A percentile compares a stretch with the other conserved stretches of the same genome.
phyloP scores from a whole-genome alignment of 2,113 vertebrate species.

The Onychorhynchus coronatus region DNA sequence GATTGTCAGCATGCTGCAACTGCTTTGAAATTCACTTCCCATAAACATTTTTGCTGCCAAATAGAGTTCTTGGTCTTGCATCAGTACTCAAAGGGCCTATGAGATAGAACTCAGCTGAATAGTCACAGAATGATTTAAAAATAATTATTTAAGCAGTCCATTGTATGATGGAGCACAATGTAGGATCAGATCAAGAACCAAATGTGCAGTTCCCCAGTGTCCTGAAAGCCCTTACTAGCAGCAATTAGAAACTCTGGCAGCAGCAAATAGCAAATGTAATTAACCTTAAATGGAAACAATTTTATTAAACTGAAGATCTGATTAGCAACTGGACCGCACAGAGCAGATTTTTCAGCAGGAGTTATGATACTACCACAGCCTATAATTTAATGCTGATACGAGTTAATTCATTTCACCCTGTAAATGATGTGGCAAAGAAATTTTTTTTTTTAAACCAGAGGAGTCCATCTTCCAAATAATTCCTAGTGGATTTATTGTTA shows the following conservation, averaged over 20 bases:
- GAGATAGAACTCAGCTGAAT: neutral
- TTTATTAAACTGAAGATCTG: constrained; percentile 21
- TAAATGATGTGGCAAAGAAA: neutral
- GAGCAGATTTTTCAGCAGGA: neutral
- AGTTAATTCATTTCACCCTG: neutral
- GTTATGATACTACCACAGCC: neutral
- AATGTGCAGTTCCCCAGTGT: neutral
- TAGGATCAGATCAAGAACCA: neutral
- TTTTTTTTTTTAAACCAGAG: neutral
- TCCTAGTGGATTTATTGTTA: neutral
- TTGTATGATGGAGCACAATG: neutral
- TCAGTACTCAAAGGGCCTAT: neutral
- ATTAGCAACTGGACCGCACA: neutral
- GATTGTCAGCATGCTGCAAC: neutral
- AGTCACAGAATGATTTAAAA: neutral
- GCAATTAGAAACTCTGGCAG: neutral
- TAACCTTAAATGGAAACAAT: constrained; percentile 33
- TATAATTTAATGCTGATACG: neutral
- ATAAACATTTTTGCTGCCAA: neutral
- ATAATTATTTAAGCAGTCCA: neutral
- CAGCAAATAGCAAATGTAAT: constrained; percentile 17
- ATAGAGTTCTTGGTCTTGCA: neutral
- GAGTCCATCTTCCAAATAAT: neutral
- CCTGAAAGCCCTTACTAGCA: neutral
- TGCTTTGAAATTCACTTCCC: neutral